Percentiles rank a stretch among this genome's conserved stretches.
These are phyloP conservation scores for Lepidochrysops patricia DNA, from an alignment of 2,888 invertebrate species.

Conservation along the genomic window DNA sequence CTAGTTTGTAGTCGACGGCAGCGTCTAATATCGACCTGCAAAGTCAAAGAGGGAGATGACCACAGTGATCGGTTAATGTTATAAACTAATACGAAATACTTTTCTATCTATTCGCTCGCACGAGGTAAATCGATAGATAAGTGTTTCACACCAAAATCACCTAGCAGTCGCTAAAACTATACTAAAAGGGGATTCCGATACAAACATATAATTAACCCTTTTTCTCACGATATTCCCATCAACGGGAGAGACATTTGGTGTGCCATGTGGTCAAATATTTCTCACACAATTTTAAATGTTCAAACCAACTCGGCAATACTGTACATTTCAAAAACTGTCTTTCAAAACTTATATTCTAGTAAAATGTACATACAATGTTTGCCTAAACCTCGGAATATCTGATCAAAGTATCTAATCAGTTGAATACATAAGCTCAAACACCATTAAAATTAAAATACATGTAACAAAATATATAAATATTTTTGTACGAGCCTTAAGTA, in stretches of 20 bases:
- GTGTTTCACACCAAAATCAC: not conserved
- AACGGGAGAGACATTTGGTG: not conserved
- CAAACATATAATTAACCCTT: not conserved
- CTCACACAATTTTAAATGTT: not conserved
- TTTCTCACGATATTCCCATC: not conserved
- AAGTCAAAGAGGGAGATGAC: slow-evolving; percentile 69
- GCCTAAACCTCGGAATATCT: not conserved
- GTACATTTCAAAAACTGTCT: slow-evolving; percentile 6
- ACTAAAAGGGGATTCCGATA: not conserved
- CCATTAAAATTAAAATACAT: not conserved
- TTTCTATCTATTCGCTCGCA: slow-evolving; percentile 9
- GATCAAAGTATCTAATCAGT: not conserved
- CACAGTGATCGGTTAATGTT: slow-evolving; percentile 34
- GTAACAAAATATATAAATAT: not conserved
- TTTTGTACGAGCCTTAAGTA: slow-evolving; percentile 1
- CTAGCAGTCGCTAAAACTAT: not conserved
- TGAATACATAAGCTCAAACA: not conserved
- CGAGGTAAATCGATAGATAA: not conserved
- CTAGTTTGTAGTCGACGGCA: slow-evolving; percentile 53
- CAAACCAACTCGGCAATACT: not conserved
- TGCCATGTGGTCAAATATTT: not conserved
- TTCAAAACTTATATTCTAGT: slow-evolving; percentile 1
- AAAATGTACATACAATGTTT: slow-evolving; percentile 2
- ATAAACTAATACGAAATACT: slow-evolving; percentile 13
- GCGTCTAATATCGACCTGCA: slow-evolving; percentile 74